phyloP scores from a whole-genome alignment of 2,113 vertebrate genomes.

The Ailurus styani region DNA sequence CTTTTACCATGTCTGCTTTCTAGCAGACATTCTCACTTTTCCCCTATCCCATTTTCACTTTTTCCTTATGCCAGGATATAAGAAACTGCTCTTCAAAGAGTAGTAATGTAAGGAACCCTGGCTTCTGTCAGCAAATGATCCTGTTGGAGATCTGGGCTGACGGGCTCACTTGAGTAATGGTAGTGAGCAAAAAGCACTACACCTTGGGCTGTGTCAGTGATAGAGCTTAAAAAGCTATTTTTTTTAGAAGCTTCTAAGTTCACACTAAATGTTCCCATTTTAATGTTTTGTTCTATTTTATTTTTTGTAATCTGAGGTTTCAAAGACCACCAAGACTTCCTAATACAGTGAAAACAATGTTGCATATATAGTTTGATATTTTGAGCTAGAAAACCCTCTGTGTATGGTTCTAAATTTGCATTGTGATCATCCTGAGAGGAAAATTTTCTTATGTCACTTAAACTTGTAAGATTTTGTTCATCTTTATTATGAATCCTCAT shows the following conservation, averaged over 20 bases:
- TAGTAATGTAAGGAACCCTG: not conserved
- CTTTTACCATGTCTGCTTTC: not conserved
- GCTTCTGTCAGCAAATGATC: not conserved
- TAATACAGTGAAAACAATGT: not conserved
- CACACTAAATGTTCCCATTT: not conserved
- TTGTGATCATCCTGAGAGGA: not conserved
- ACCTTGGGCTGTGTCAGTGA: not conserved
- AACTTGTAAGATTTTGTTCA: not conserved
- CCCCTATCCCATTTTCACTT: not conserved
- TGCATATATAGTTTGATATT: not conserved
- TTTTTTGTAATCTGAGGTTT: not conserved
- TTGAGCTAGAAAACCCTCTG: not conserved
- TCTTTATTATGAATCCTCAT: not conserved
- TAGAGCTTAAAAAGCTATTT: not conserved
- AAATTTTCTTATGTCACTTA: not conserved
- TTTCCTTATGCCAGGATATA: not conserved
- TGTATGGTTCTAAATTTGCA: not conserved
- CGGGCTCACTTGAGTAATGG: not conserved
- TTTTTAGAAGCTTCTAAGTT: not conserved
- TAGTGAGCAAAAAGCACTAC: not conserved
- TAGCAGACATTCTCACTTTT: not conserved
- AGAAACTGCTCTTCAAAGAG: not conserved
- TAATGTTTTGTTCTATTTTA: not conserved
- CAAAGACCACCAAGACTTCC: not conserved
- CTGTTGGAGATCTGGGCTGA: not conserved